Evolutionary conservation across 2,888 invertebrate species (phyloP), one percentile per base, ranked within the genome.

Genomic region (Calephelis perditalis): DNA sequence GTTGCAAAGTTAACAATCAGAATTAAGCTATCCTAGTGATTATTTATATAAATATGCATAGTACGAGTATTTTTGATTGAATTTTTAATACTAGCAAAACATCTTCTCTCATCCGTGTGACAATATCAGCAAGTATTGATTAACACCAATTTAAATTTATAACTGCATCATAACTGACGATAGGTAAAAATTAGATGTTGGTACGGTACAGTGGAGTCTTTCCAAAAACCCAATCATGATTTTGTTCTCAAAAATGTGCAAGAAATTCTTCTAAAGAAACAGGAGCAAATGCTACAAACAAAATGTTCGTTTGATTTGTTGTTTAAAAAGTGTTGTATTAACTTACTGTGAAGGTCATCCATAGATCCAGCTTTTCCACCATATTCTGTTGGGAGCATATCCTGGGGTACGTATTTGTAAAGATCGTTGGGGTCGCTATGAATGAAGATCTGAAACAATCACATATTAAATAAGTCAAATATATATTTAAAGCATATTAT

Each of bases 361-460:
- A 96, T 91, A 59, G 94, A 90, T 11, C 96, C 96, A 69, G 95
- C 94, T 49, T 93, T 92, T 56, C 97, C 97, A 10, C 97, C 97
- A 71, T 96, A 97, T 76, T 97, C 97, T 59, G 92, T 84, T 0
- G 97, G 97, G 62, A 97, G 82, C 79, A 97, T 93, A 64, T 96
- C 95, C 73, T 93, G 26, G 26, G 26, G 26, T 2, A 40, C 40
- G 40, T 40, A 40, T 40, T 96, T 94, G 81, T 96, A 95, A 8
- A 97, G 91, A 11, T 95, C 94, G 65, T 95, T 95, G 66, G 94
- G 79, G 66, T 93, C 93, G 49, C 93, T 93, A 77, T 97, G 97
- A 64, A 96, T 94, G 83, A 94, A 94, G 76, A 97, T 95, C 91
- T 91, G 82, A 62, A 81, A 73, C 0, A 40, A 40, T 4, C 0